These are phyloP conservation scores for Andrena minutula DNA, from an alignment of 2,888 invertebrate species.

Conservation along the genomic window DNA sequence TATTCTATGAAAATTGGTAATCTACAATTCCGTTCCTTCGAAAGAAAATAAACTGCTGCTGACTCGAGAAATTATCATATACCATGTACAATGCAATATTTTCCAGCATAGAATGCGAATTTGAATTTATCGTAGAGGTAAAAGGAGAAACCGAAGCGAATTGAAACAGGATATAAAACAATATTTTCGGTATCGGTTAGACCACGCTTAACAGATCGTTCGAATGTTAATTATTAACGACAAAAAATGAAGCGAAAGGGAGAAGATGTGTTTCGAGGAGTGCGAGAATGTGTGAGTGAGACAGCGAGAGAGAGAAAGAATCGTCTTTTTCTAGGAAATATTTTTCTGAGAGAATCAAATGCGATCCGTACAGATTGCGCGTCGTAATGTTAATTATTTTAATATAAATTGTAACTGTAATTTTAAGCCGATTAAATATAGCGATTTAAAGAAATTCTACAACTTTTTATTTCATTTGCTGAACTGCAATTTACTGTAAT, in stretches of 20 bases:
- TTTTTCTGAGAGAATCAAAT: slow-evolving; percentile 37
- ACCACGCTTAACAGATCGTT: slow-evolving; percentile 8
- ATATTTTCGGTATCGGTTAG: slow-evolving; percentile 46
- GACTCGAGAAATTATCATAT: not conserved
- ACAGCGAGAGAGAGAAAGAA: slow-evolving; percentile 4
- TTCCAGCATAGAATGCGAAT: not conserved
- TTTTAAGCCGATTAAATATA: slow-evolving; percentile 43
- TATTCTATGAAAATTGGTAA: not conserved
- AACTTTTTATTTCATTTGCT: not conserved
- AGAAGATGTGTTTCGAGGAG: not conserved
- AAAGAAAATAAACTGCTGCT: not conserved
- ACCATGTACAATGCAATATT: not conserved
- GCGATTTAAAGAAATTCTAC: slow-evolving; percentile 17
- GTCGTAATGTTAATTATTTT: slow-evolving; percentile 44
- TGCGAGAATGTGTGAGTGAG: slow-evolving; percentile 25
- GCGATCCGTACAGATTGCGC: slow-evolving; percentile 21
- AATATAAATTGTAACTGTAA: slow-evolving; percentile 49
- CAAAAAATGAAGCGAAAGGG: not conserved
- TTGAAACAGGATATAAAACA: not conserved
- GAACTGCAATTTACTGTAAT: too few species aligned
- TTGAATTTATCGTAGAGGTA: slow-evolving; percentile 7
- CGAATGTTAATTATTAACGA: slow-evolving; percentile 5
- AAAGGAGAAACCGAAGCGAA: not conserved
- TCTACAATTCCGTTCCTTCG: not conserved
- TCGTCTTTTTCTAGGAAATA: slow-evolving; percentile 29